Conservation (phyloP, 2,113 vertebrate species). For the Pristiophorus japonicus region DNA sequence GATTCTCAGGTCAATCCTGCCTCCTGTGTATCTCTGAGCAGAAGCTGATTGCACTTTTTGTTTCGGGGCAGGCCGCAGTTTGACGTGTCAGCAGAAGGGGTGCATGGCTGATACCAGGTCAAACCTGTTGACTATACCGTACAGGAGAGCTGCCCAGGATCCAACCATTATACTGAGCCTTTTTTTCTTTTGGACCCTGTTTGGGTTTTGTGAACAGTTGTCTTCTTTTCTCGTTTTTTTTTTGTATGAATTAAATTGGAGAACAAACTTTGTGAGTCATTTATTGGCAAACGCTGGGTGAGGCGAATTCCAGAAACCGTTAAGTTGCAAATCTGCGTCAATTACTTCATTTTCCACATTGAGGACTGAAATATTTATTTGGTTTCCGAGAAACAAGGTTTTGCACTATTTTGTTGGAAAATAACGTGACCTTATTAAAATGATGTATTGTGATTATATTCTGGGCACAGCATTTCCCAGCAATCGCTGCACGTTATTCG, state of each 20-base stretch:
- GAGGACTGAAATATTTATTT: neutral
- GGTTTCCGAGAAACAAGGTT: conserved; percentile 21
- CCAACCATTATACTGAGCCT: conserved; percentile 12
- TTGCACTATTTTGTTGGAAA: conserved; percentile 22
- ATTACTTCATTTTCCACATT: conserved; percentile 3
- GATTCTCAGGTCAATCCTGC: conserved; percentile 76
- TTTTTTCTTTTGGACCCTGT: conserved; percentile 29
- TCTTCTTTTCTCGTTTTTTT: conserved; percentile 15
- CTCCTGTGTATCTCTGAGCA: conserved; percentile 65
- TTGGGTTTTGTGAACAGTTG: conserved; percentile 33
- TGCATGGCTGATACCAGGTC: conserved; percentile 29
- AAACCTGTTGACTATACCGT: conserved; percentile 15
- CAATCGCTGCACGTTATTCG: neutral
- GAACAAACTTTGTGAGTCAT: neutral
- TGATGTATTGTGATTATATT: conserved; percentile 23
- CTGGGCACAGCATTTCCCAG: neutral
- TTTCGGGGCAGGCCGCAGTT: conserved; percentile 47
- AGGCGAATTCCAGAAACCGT: neutral
- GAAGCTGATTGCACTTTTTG: conserved; percentile 46
- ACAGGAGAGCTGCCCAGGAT: neutral
- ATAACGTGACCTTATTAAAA: conserved; percentile 17
- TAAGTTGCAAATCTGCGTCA: neutral
- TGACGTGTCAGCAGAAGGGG: neutral
- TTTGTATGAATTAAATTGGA: conserved; percentile 37
- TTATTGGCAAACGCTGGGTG: neutral